Conservation (phyloP, 2,797 vertebrate genomes). For the Antrozous pallidus region DNA sequence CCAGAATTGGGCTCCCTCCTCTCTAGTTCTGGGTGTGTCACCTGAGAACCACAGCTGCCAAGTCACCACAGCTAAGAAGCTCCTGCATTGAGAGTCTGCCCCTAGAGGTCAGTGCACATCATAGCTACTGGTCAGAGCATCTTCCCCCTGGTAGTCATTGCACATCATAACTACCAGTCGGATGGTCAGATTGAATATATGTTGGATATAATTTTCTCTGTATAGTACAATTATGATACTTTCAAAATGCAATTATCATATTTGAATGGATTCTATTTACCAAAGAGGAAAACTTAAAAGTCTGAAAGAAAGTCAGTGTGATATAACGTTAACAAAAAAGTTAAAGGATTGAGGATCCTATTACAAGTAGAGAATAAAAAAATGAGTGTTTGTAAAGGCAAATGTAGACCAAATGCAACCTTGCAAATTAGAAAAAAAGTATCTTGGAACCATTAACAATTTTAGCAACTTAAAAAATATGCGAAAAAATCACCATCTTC, state of each 20-base stretch:
- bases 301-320: slow-evolving; percentile 40
- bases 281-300: background rate
- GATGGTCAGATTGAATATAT: slow-evolving; percentile 21
- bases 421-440: background rate
- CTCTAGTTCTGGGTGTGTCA: no score
- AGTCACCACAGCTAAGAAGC: no score
- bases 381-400: background rate
- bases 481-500: background rate
- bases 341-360: background rate
- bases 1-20: no score
- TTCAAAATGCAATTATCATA: slow-evolving; percentile 52
- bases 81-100: no score
- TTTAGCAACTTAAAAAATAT: background rate
- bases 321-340: slow-evolving; percentile 38
- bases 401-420: background rate
- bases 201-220: slow-evolving; percentile 36
- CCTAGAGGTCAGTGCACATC: no score
- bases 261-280: slow-evolving; percentile 19
- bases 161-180: no score
- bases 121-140: no score
- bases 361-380: background rate
- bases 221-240: background rate
- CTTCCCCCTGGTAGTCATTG: no score
- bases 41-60: no score
- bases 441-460: background rate